These are phyloP conservation scores for Numenius arquata DNA, from an alignment of 2,113 vertebrate species.

Conservation along the genomic window DNA sequence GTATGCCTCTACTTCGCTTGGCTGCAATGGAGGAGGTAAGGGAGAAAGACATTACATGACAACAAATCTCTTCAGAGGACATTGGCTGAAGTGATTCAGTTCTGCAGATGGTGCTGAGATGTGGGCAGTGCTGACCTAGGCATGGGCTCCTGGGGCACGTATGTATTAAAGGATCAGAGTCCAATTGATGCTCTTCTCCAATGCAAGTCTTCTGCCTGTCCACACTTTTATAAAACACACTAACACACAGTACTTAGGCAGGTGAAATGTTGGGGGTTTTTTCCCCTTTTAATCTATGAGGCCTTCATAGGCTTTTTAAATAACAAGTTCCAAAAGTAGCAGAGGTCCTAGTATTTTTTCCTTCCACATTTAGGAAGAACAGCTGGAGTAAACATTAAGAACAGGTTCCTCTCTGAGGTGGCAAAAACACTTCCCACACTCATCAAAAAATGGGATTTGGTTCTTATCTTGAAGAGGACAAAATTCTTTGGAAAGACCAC, in stretches of 20 bases:
- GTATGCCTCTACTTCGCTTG: background rate
- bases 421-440: background rate
- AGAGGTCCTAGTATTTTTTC: background rate
- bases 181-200: background rate
- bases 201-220: background rate
- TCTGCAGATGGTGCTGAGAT: background rate
- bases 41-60: background rate
- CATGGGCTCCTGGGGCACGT: background rate
- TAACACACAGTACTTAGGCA: background rate
- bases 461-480: background rate
- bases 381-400: background rate
- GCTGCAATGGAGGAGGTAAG: background rate
- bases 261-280: rapidly evolving
- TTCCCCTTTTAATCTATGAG: background rate
- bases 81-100: background rate
- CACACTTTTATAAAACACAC: background rate
- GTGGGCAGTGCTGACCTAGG: background rate
- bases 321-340: background rate
- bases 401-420: background rate
- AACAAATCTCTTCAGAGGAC: background rate
- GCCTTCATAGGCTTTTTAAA: background rate
- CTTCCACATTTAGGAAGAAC: background rate
- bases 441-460: background rate
- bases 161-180: background rate
- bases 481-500: background rate